Percentiles rank a stretch among this genome's conserved stretches.
phyloP scores from a whole-genome alignment of 2,888 invertebrate species.

The Lobophora halterata region DNA sequence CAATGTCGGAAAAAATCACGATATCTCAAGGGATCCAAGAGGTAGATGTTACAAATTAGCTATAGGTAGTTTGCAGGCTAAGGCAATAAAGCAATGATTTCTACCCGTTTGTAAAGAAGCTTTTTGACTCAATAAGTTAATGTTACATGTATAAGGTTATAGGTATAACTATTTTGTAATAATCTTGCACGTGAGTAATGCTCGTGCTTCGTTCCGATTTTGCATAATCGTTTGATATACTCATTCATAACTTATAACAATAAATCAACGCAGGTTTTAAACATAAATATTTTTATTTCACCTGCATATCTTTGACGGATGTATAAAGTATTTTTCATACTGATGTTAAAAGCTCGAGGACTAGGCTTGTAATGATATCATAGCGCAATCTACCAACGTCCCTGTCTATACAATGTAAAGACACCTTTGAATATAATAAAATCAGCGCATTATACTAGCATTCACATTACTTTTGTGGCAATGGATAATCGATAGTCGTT shows the following conservation, averaged over 20 bases:
- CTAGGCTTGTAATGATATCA: too few relatives aligned
- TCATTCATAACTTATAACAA: conserved; percentile 10
- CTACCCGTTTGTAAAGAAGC: not conserved
- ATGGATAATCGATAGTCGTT: conserved; percentile 20
- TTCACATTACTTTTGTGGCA: conserved; percentile 28
- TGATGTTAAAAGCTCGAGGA: too few relatives aligned
- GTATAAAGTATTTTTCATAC: too few relatives aligned
- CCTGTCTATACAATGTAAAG: too few relatives aligned
- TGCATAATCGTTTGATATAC: conserved; percentile 18
- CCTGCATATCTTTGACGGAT: too few relatives aligned
- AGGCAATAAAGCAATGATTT: conserved; percentile 2
- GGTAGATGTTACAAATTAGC: conserved; percentile 1
- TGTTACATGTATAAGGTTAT: not conserved
- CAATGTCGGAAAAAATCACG: conserved; percentile 43
- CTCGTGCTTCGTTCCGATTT: conserved; percentile 11
- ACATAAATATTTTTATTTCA: too few relatives aligned
- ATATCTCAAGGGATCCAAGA: conserved; percentile 6
- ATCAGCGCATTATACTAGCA: conserved; percentile 38
- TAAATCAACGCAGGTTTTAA: too few relatives aligned
- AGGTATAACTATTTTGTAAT: conserved; percentile 7
- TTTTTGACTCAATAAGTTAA: conserved; percentile 3
- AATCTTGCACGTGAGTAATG: conserved; percentile 17
- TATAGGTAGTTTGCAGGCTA: conserved; percentile 4
- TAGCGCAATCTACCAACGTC: too few relatives aligned
- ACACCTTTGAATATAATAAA: too few relatives aligned